Evolutionary conservation across 2,888 invertebrate genomes (phyloP).

Genomic region (Andrena bucephala): DNA sequence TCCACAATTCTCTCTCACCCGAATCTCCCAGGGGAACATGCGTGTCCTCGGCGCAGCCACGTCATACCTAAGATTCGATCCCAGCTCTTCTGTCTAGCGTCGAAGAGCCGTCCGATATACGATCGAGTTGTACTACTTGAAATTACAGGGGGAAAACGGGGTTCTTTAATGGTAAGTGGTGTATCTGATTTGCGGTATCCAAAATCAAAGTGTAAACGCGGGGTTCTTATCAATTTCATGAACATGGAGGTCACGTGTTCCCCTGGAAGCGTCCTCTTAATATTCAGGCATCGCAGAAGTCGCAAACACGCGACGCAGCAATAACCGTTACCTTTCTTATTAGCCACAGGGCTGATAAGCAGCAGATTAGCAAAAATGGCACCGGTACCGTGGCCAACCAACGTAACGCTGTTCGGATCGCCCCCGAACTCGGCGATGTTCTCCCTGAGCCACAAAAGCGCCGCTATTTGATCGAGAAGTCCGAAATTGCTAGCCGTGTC

Average conservation of each 20-base stretch:
- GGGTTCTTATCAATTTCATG: slow-evolving; percentile 23
- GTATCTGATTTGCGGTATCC: background rate
- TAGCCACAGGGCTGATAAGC: slow-evolving; percentile 95
- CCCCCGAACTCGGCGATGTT: slow-evolving; percentile 97
- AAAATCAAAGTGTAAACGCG: slow-evolving; percentile 11
- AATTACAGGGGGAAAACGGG: background rate
- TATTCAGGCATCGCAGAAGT: slow-evolving; percentile 45
- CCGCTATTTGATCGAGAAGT: slow-evolving; percentile 96
- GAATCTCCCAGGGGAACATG: background rate
- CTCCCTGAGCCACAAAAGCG: slow-evolving; percentile 97
- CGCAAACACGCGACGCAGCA: slow-evolving; percentile 41
- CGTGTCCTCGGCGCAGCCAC: background rate
- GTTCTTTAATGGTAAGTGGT: no score
- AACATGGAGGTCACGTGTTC: slow-evolving; percentile 37
- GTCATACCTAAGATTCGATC: background rate
- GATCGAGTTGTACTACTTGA: background rate
- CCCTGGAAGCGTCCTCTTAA: slow-evolving; percentile 35
- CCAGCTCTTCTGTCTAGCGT: background rate
- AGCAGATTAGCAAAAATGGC: slow-evolving; percentile 97
- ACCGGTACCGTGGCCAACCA: slow-evolving; percentile 98
- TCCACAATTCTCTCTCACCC: slow-evolving; percentile 10
- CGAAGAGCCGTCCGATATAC: background rate
- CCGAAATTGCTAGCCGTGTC: slow-evolving; percentile 95
- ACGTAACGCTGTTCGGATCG: slow-evolving; percentile 93
- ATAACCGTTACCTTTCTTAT: slow-evolving; percentile 82